Percentiles rank a stretch among this genome's conserved stretches.
These are phyloP conservation scores for Marmota monax DNA, from an alignment of 2,113 vertebrate genomes.

Conservation along the genomic window DNA sequence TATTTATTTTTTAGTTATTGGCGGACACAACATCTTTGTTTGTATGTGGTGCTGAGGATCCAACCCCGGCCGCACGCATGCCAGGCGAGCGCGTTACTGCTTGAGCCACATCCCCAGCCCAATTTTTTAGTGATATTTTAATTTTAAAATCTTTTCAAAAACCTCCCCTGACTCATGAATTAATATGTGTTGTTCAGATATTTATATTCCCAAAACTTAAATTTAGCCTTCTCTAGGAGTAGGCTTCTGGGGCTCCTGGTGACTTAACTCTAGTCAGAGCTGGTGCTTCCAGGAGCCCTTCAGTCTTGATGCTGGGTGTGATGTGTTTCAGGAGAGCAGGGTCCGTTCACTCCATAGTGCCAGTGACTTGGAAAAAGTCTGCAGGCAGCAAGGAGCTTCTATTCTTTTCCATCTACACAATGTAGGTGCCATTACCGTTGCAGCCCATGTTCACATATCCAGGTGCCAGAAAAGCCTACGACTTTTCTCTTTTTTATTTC, in stretches of 20 bases:
- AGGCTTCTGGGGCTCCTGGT: background rate
- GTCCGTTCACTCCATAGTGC: background rate
- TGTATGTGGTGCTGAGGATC: too few relatives aligned
- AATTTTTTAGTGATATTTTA: background rate
- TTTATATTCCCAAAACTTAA: background rate
- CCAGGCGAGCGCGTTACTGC: too few relatives aligned
- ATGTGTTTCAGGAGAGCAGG: background rate
- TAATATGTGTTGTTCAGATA: background rate
- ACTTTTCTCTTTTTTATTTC: constrained; percentile 97
- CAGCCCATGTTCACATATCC: constrained; percentile 89
- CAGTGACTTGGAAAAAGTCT: background rate
- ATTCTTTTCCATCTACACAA: too few relatives aligned
- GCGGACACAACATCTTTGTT: too few relatives aligned
- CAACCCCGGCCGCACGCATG: too few relatives aligned
- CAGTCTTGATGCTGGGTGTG: background rate
- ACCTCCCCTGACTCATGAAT: background rate
- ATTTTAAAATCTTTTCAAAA: constrained; percentile 47
- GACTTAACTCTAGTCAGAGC: fast-evolving
- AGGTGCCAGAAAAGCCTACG: constrained; percentile 94
- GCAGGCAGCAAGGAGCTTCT: background rate
- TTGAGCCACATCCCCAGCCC: too few relatives aligned
- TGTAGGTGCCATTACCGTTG: background rate
- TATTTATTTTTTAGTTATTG: too few relatives aligned
- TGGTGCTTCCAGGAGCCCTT: background rate
- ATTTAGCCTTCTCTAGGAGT: background rate